phyloP scores from a whole-genome alignment of 2,797 vertebrate species.

The Propithecus perrieri region DNA sequence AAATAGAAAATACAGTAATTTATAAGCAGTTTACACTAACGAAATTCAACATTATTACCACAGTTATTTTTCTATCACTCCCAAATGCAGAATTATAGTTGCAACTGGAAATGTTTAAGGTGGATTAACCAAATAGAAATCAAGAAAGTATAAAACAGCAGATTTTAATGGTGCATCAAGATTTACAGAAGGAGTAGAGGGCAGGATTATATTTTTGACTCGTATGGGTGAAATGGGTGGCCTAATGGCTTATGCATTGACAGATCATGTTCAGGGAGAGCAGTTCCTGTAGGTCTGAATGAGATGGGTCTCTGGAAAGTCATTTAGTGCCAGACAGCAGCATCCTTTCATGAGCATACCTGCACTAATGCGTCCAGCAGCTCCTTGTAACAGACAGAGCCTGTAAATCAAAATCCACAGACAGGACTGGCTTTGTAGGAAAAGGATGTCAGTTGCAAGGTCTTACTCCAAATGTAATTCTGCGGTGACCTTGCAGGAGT shows the following conservation, averaged over 20 bases:
- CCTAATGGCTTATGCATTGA: not conserved
- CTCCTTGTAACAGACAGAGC: conserved; percentile 59
- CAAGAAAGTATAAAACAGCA: not conserved
- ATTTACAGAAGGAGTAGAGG: conserved; percentile 26
- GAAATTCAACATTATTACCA: not conserved
- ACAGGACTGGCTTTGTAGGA: conserved; percentile 66
- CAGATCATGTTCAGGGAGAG: conserved; percentile 11
- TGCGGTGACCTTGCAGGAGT: not conserved
- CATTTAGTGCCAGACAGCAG: conserved; percentile 67
- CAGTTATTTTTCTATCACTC: not conserved
- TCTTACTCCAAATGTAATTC: conserved; percentile 9
- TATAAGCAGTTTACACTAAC: not conserved
- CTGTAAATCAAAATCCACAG: conserved; percentile 71
- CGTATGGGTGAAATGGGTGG: not conserved
- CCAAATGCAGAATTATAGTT: conserved; percentile 28
- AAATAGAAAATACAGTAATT: not conserved
- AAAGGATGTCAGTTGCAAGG: conserved; percentile 17
- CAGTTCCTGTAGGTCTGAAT: conserved; percentile 60
- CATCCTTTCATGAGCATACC: conserved; percentile 66
- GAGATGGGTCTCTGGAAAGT: conserved; percentile 69
- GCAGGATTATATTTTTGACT: not conserved
- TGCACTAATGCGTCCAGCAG: conserved; percentile 71
- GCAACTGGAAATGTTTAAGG: not conserved
- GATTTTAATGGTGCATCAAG: not conserved
- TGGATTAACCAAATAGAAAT: conserved; percentile 12